phyloP scores from a whole-genome alignment of 2,113 vertebrate species.

The Menidia beryllina region DNA sequence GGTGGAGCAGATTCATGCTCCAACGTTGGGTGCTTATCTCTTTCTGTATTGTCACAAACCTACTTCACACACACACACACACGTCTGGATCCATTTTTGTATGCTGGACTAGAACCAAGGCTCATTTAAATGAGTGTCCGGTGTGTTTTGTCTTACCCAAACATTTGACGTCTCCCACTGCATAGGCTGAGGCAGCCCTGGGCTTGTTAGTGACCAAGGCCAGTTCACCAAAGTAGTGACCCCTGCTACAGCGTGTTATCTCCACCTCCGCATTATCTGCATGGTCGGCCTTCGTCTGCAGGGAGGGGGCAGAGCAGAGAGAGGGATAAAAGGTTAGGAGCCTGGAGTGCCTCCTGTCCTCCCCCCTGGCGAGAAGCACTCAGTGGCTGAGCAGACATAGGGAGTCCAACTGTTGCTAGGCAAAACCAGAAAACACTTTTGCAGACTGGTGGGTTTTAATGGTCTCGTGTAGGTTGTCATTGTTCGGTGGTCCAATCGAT shows the following conservation, averaged over 20 bases:
- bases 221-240: conserved; percentile 98
- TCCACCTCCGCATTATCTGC: conserved; percentile 94
- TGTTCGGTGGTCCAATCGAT: conserved; percentile 13
- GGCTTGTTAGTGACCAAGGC: conserved; percentile 99
- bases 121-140: not conserved
- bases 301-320: conserved; percentile 2
- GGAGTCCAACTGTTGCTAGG: conserved; percentile 57
- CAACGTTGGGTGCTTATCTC: not conserved
- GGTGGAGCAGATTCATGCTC: not conserved
- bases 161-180: conserved; percentile 92
- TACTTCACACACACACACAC: not conserved
- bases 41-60: not conserved
- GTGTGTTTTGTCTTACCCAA: conserved; percentile 86
- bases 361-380: conserved; percentile 18
- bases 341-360: not conserved
- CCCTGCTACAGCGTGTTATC: conserved; percentile 92
- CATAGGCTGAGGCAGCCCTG: conserved; percentile 96
- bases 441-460: conserved; percentile 20
- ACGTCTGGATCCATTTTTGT: not conserved
- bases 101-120: not conserved
- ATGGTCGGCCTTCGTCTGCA: conserved; percentile 90
- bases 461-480: conserved; percentile 37
- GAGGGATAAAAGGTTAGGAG: conserved; percentile 51
- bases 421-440: conserved; percentile 44
- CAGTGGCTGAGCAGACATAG: conserved; percentile 15